These are phyloP conservation scores for Pterocles gutturalis DNA, from an alignment of 2,113 vertebrate genomes.

Conservation along the genomic window DNA sequence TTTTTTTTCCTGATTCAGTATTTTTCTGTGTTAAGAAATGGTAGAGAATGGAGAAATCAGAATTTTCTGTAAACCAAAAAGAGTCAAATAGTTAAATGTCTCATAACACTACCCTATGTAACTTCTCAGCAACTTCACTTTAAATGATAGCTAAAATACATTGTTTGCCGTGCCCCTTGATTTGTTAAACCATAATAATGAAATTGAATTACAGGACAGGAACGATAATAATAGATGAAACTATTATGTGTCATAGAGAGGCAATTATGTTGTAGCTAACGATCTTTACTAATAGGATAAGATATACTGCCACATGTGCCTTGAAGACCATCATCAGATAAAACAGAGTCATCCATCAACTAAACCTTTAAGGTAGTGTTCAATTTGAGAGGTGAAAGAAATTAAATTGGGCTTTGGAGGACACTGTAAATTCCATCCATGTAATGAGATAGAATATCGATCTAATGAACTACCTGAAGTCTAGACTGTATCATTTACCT, in stretches of 20 bases:
- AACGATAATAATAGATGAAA: slow-evolving; percentile 40
- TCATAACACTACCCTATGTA: background rate
- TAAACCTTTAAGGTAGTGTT: slow-evolving; percentile 72
- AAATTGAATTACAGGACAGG: slow-evolving; percentile 53
- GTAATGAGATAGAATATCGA: slow-evolving; percentile 67
- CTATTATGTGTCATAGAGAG: slow-evolving; percentile 57
- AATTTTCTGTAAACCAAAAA: background rate
- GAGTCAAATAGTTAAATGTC: background rate
- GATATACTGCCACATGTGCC: slow-evolving; percentile 40
- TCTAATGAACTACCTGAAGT: slow-evolving; percentile 55
- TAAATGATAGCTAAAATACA: slow-evolving; percentile 50
- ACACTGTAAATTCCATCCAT: slow-evolving; percentile 12
- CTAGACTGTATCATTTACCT: slow-evolving; percentile 36
- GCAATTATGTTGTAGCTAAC: slow-evolving; percentile 61
- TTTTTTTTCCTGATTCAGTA: background rate
- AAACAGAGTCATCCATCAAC: slow-evolving; percentile 51
- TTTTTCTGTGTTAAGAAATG: background rate
- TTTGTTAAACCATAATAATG: slow-evolving; percentile 61
- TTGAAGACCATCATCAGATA: slow-evolving; percentile 60
- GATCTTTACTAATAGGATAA: slow-evolving; percentile 70
- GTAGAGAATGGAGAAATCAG: background rate
- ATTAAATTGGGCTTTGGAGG: slow-evolving; percentile 69
- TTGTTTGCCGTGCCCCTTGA: slow-evolving; percentile 27
- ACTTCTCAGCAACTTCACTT: slow-evolving; percentile 31
- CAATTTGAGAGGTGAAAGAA: slow-evolving; percentile 72